Base-by-base conservation (phyloP, 2,888 invertebrate species). In the Tenthredo scrophulariae region DNA sequence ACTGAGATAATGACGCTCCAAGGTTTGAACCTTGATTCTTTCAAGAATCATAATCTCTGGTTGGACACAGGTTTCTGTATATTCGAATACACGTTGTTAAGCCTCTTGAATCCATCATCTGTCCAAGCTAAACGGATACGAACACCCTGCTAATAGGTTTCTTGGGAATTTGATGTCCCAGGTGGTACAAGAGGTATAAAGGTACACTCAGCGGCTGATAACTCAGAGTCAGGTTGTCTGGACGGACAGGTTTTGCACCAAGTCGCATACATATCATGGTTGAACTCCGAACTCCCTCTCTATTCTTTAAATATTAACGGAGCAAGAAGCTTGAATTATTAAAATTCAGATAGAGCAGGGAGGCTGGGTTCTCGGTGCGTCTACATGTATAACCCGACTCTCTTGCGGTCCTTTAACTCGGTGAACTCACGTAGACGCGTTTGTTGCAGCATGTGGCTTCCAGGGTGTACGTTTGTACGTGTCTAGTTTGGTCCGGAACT, bases 291-390 rank as follows among this genome's bases (percentile, higher is more conserved):
- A 89, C 88, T 86, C 86, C 85, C 74, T 88, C 87, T 9, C 67
- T 70, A 87, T 87, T 86, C 85, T 86, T 88, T 88, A 90, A 90
- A 91, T 91, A 91, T 91, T 89, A 90, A 88, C 87, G 87, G 85
- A 88, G 88, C 88, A 88, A 89, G 89, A 87, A 88, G 87, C 87
- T 87, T 91, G 90, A 88, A 90, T 91, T 90, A 91, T 91, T 91
- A 89, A 91, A 88, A 67, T 83, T 83, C 67, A 50, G 83, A 70
- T 67, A 67, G 83, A 83, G 70, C 65, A 62, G 46, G 67, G 33
- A 10, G 54, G n/a, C 54, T 40, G 37, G 33, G n/a, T 15, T n/a
- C 40, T 33, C n/a, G 37, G 62, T 40, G 40, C 62, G 62, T 40
- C 37, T 62, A 29, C 79, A 75, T 46, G 43, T 77, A 77, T 54